Percentiles rank a stretch among this genome's conserved stretches.
Evolutionary conservation across 2,797 vertebrate genomes (phyloP).

Genomic region (Myioborus melanocephalus): DNA sequence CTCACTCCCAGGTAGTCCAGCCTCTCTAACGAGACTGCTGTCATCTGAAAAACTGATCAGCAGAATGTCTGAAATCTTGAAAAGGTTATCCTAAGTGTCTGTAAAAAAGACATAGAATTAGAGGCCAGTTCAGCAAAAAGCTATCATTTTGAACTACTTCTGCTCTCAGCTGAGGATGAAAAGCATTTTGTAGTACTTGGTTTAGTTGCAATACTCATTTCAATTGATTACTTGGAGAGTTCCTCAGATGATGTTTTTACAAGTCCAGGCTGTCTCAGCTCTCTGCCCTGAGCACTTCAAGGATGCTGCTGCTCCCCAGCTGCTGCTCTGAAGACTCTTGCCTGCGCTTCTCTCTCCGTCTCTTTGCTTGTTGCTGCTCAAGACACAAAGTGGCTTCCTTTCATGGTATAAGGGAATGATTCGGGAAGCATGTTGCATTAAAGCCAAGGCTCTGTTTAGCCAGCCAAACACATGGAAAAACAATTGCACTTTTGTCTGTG

Average conservation of each 20-base stretch:
- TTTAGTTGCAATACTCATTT: background rate
- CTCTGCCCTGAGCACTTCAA: rapidly evolving
- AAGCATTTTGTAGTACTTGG: background rate
- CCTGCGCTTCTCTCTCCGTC: rapidly evolving
- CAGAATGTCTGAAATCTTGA: background rate
- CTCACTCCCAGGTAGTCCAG: background rate
- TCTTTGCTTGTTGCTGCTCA: background rate
- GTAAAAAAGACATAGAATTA: background rate
- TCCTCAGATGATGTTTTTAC: background rate
- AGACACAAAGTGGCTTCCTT: constrained; percentile 3
- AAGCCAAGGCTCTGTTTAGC: constrained; percentile 46
- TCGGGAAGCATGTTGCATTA: background rate
- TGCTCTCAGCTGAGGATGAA: background rate
- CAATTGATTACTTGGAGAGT: background rate
- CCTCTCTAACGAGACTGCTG: background rate
- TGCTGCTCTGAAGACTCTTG: background rate
- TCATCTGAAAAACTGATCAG: background rate
- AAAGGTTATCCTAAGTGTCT: background rate
- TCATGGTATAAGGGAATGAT: background rate
- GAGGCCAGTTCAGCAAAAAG: background rate
- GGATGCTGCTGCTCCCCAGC: background rate
- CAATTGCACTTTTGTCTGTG: constrained; percentile 53
- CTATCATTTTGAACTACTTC: background rate
- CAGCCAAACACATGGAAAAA: constrained; percentile 49
- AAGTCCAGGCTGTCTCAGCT: background rate